A percentile compares a stretch with the other conserved stretches of the same genome.
Conservation (phyloP, 1,140 invertebrate species). For the Goniozus legneri region DNA sequence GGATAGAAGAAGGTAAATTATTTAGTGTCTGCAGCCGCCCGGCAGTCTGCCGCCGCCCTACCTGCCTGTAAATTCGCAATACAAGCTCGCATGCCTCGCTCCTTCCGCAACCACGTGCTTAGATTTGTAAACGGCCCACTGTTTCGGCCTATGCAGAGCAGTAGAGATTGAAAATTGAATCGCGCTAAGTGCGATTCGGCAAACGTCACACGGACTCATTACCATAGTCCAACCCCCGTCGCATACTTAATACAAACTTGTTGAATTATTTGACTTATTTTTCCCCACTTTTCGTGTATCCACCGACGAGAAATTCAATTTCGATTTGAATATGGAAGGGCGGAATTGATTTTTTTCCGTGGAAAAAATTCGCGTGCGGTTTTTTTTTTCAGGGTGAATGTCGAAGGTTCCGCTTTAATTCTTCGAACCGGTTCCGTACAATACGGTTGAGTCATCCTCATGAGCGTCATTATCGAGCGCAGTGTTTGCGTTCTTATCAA, state of each 20-base stretch:
- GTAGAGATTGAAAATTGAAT: too few relatives aligned
- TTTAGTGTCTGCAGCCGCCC: not conserved
- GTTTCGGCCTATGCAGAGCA: too few relatives aligned
- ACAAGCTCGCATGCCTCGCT: not conserved
- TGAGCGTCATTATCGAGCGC: slow-evolving; percentile 26
- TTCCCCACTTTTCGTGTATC: too few relatives aligned
- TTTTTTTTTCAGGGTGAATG: not conserved
- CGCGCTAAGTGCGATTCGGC: too few relatives aligned
- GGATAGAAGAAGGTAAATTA: not conserved
- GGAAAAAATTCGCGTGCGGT: slow-evolving; percentile 8
- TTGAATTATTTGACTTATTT: too few relatives aligned
- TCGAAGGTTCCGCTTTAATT: slow-evolving; percentile 17
- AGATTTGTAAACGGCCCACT: not conserved
- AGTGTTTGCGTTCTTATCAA: slow-evolving; percentile 11
- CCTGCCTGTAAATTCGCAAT: not conserved
- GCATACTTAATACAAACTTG: too few relatives aligned
- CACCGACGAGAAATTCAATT: too few relatives aligned
- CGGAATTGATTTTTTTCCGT: slow-evolving; percentile 9
- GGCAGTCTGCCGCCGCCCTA: not conserved
- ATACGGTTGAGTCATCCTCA: slow-evolving; percentile 19
- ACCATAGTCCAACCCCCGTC: too few relatives aligned
- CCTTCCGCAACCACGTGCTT: not conserved
- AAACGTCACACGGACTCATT: too few relatives aligned
- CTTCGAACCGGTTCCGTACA: slow-evolving; percentile 2
- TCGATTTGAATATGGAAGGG: too few relatives aligned